Conservation (phyloP, 2,113 vertebrate genomes). For the Acanthochromis polyacanthus region DNA sequence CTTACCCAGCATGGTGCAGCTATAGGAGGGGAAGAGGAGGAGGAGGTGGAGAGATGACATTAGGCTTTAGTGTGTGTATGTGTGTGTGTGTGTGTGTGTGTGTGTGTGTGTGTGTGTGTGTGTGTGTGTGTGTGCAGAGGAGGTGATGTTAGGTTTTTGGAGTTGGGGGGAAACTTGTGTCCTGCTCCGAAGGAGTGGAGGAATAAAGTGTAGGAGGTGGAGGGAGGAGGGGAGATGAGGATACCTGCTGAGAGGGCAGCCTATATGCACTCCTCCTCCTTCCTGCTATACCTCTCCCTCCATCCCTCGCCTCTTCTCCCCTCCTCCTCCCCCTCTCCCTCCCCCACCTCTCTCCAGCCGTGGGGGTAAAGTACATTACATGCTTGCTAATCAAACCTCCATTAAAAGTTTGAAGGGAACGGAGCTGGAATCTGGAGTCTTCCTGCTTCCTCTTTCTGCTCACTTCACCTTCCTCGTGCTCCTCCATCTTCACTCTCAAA, state of each 20-base stretch:
- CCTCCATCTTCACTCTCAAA: constrained; percentile 12
- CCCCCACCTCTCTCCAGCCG: constrained; percentile 77
- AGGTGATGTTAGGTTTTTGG: constrained; percentile 56
- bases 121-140: constrained; percentile 47
- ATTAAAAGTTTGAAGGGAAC: constrained; percentile 88
- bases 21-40: constrained; percentile 29
- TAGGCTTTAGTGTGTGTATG: constrained; percentile 24
- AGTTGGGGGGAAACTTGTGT: constrained; percentile 47
- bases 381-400: constrained; percentile 95
- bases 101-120: constrained; percentile 32
- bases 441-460: constrained; percentile 37
- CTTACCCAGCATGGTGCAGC: constrained; percentile 74
- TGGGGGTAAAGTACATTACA: constrained; percentile 94
- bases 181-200: constrained; percentile 76
- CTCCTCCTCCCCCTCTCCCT: constrained; percentile 43
- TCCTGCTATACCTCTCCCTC: constrained; percentile 77
- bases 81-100: constrained; percentile 29
- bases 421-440: constrained; percentile 78
- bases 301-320: constrained; percentile 78
- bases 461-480: constrained; percentile 27
- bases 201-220: constrained; percentile 82
- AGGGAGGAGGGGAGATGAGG: constrained; percentile 84
- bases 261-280: constrained; percentile 86
- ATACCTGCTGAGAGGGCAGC: constrained; percentile 89
- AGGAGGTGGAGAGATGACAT: constrained; percentile 29